A percentile compares a stretch with the other conserved stretches of the same genome.
Conservation (phyloP, 2,113 vertebrate species). For the Menura novaehollandiae region DNA sequence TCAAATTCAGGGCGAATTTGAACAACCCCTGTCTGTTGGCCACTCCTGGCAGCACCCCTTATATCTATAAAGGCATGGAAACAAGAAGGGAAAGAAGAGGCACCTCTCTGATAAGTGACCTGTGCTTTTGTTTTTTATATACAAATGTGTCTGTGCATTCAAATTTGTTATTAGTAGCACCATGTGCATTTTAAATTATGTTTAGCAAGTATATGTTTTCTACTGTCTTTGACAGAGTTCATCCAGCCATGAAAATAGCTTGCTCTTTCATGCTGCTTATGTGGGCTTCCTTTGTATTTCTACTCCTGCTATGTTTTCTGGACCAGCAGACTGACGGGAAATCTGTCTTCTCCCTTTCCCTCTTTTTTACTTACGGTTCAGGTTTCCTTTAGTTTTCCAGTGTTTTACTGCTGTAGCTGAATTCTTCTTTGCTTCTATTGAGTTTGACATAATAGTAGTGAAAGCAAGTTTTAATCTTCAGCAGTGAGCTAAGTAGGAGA, state of each 20-base stretch:
- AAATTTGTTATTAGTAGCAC: neutral
- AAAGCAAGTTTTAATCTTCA: conserved; percentile 28
- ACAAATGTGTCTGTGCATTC: neutral
- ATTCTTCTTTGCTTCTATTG: neutral
- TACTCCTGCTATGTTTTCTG: neutral
- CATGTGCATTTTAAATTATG: neutral
- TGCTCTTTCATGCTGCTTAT: neutral
- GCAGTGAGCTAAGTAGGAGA: neutral
- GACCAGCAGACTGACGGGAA: neutral
- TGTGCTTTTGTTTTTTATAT: neutral
- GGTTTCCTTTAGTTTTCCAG: neutral
- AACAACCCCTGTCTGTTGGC: neutral
- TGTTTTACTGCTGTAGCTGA: neutral
- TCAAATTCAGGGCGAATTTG: neutral
- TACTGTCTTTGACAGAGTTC: neutral
- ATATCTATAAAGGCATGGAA: neutral
- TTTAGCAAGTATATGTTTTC: neutral
- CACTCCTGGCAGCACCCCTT: neutral
- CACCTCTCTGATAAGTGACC: neutral
- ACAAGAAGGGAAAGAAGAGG: neutral
- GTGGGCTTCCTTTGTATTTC: neutral
- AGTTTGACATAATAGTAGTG: neutral
- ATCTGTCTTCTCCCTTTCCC: neutral
- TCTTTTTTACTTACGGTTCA: neutral
- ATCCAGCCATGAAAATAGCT: neutral